These are phyloP conservation scores for Thereva nobilitata DNA, from an alignment of 2,888 invertebrate species.

Conservation along the genomic window DNA sequence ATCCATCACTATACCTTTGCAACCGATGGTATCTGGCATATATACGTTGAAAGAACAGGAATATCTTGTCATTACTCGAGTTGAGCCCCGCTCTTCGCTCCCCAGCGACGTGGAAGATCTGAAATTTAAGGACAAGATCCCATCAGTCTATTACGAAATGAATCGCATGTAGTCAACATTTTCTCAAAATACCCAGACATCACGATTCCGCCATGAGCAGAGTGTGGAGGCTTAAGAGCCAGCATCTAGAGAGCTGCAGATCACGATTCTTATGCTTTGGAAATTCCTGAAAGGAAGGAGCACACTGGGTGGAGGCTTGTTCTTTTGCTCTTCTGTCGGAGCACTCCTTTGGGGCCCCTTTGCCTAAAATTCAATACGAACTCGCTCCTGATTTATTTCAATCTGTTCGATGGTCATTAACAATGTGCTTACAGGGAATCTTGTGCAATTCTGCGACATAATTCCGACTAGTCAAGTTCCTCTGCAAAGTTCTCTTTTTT, in stretches of 20 bases:
- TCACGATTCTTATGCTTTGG: not conserved
- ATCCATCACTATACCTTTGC: not conserved
- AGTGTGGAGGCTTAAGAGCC: not conserved
- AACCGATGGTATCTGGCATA: not conserved
- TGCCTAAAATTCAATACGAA: too few species aligned
- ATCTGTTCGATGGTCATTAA: too few species aligned
- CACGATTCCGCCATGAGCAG: slow-evolving; percentile 1
- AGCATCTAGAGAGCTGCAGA: not conserved
- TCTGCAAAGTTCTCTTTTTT: too few species aligned
- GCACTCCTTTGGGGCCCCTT: too few species aligned
- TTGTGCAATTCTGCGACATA: too few species aligned
- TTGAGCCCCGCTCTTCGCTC: not conserved
- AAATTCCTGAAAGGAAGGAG: not conserved
- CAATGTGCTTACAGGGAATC: too few species aligned
- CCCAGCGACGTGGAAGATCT: not conserved
- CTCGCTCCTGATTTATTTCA: too few species aligned
- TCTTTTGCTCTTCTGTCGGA: too few species aligned
- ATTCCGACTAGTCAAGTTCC: too few species aligned
- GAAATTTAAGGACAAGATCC: not conserved
- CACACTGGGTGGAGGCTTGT: too few species aligned
- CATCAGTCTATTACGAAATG: not conserved
- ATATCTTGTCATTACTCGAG: not conserved
- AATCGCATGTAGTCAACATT: not conserved
- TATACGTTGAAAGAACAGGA: not conserved
- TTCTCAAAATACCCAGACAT: slow-evolving; percentile 9